Conservation (phyloP, 1,140 invertebrate species). For the Leptopilina boulardi region DNA sequence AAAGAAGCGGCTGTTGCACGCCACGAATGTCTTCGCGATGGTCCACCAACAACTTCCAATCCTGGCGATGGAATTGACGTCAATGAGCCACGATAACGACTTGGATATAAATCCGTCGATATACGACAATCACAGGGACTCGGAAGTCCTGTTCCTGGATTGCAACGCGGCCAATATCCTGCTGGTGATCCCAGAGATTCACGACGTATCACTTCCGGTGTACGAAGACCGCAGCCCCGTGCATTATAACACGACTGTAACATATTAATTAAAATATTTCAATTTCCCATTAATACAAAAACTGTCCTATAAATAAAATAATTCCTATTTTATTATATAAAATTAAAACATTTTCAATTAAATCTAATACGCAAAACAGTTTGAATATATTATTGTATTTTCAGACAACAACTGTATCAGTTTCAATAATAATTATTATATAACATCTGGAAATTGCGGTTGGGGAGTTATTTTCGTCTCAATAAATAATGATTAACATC, state of each 20-base stretch:
- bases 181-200: conserved; percentile 68
- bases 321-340: too few species aligned
- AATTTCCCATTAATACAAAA: too few species aligned
- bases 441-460: neutral
- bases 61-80: conserved; percentile 72
- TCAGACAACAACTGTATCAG: too few species aligned
- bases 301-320: too few species aligned
- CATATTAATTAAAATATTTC: neutral
- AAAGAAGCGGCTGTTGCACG: conserved; percentile 69
- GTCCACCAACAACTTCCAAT: conserved; percentile 67
- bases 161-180: conserved; percentile 66
- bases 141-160: conserved; percentile 60
- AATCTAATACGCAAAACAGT: too few species aligned
- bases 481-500: too few species aligned
- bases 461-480: neutral
- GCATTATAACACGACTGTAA: conserved; percentile 64
- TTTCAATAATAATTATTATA: neutral
- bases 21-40: conserved; percentile 72
- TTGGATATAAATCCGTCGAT: conserved; percentile 65
- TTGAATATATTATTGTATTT: too few species aligned
- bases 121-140: conserved; percentile 73
- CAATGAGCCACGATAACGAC: conserved; percentile 73
- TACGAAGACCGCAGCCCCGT: conserved; percentile 66
- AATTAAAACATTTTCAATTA: too few species aligned
- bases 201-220: conserved; percentile 67